Percentiles rank a stretch among this genome's conserved stretches.
These are phyloP conservation scores for Lophochroa leadbeateri DNA, from an alignment of 2,113 vertebrate species.

Conservation along the genomic window DNA sequence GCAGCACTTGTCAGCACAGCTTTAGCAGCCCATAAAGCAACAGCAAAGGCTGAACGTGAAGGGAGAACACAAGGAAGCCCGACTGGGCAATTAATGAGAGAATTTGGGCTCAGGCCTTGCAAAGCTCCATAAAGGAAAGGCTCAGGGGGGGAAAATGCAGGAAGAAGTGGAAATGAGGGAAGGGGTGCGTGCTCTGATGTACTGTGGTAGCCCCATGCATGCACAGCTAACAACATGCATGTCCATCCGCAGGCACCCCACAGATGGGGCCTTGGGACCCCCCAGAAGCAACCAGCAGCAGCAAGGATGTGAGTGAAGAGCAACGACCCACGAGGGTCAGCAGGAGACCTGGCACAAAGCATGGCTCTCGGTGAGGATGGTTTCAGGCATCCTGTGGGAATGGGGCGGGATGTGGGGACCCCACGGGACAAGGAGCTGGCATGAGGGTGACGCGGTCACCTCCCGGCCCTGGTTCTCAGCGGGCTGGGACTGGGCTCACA, in stretches of 20 bases:
- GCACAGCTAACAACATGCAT: rapidly evolving
- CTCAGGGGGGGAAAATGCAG: rapidly evolving
- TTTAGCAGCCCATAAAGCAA: background rate
- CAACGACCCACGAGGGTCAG: background rate
- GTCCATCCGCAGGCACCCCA: background rate
- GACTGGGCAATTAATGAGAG: rapidly evolving
- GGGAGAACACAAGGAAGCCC: background rate
- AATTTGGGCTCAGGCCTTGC: background rate
- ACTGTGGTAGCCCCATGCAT: background rate
- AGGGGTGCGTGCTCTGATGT: rapidly evolving
- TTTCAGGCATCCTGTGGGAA: rapidly evolving
- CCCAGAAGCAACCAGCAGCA: rapidly evolving
- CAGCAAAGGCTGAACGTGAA: background rate
- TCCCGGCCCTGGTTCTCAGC: rapidly evolving
- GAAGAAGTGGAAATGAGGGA: background rate
- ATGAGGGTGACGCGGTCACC: rapidly evolving
- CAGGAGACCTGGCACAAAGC: rapidly evolving
- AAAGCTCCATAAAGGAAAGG: background rate
- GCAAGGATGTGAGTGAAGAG: rapidly evolving
- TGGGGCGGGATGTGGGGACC: rapidly evolving
- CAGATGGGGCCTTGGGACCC: rapidly evolving
- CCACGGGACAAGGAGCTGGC: too few relatives aligned
- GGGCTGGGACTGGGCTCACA: background rate
- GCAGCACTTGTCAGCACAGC: background rate
- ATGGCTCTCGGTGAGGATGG: background rate